Base-by-base conservation (phyloP, 2,888 invertebrate genomes). In the Cremastobaeus sp. region DNA sequence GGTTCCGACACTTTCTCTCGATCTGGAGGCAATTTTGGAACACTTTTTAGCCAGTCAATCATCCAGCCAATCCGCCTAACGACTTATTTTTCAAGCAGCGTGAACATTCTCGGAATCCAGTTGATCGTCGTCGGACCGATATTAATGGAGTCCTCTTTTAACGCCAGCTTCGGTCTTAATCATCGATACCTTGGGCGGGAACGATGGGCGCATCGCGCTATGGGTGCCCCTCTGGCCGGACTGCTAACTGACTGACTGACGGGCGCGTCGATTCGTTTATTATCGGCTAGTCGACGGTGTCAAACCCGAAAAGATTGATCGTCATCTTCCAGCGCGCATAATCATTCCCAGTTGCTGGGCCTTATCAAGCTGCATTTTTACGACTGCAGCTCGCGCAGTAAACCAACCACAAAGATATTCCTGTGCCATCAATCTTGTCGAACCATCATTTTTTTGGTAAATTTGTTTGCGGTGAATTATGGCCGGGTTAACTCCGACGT, bases 111-210 rank as follows among this genome's bases (percentile, higher is more conserved):
- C 5, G 25, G 25, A 5, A 8, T 17, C 28, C 35, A 12, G 20
- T 11, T 17, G 14, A 20, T 57, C 59, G 35, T 32, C 18, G 37
- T 1, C 2, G 37, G 54, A 20, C 30, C 9, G 57, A 70, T 66
- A 81, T 76, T 83, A 84, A 84, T 83, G 83, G 83, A 82, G 81
- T 62, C 73, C 78, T 55, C 75, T 79, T 74, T 77, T 74, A 78
- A 74, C 78, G 78, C 74, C 64, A 64, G 57, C 55, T 78, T 76
- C 73, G 78, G 78, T 83, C 83, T 84, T 82, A 85, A 85, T 85
- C 84, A 84, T 81, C 78, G 79, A 77, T 72, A 76, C 57, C 76
- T 69, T 77, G 30, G 15, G 14, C 80, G 79, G 76, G 74, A 77
- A 78, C 70, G 78, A 84, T 80, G 28, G n/a, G n/a, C n/a, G n/a